phyloP scores from a whole-genome alignment of 2,888 invertebrate genomes.

The Phoronis australis region DNA sequence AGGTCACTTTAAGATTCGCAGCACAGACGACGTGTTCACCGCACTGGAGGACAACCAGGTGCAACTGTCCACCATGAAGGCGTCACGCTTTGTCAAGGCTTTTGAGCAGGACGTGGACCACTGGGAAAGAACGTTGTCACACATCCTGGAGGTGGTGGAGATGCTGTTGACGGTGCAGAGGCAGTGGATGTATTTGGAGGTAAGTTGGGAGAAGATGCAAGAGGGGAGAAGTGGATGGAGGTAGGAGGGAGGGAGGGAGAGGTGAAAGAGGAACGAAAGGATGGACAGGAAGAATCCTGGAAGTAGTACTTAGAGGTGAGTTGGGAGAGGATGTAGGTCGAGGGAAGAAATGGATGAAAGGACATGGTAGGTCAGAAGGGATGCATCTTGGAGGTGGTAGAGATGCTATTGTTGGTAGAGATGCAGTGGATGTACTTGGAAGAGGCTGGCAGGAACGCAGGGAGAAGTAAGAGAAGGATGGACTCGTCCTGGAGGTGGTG shows the following conservation, averaged over 20 bases:
- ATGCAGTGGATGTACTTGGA: constrained; percentile 80
- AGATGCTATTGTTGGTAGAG: constrained; percentile 75
- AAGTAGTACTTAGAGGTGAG: background rate
- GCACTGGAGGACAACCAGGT: constrained; percentile 80
- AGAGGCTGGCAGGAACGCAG: no score
- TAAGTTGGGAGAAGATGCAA: no score
- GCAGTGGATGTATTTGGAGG: constrained; percentile 79
- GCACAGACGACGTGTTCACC: constrained; percentile 71
- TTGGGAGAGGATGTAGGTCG: background rate
- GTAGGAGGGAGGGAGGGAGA: no score
- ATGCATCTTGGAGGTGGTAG: constrained; percentile 70
- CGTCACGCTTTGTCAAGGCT: constrained; percentile 74
- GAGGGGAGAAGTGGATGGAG: no score
- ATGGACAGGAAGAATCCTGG: no score
- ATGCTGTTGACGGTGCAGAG: constrained; percentile 74
- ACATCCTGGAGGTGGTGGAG: constrained; percentile 77
- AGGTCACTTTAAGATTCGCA: constrained; percentile 64
- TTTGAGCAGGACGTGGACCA: constrained; percentile 77
- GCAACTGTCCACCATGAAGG: constrained; percentile 79
- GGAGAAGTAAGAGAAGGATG: no score
- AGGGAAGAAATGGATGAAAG: background rate
- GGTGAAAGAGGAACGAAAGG: no score
- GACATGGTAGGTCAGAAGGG: background rate
- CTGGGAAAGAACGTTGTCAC: constrained; percentile 79
- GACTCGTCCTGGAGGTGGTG: no score